A percentile compares a stretch with the other conserved stretches of the same genome.
These are phyloP conservation scores for Amphimallon solstitiale DNA, from an alignment of 2,888 invertebrate genomes.

Conservation along the genomic window DNA sequence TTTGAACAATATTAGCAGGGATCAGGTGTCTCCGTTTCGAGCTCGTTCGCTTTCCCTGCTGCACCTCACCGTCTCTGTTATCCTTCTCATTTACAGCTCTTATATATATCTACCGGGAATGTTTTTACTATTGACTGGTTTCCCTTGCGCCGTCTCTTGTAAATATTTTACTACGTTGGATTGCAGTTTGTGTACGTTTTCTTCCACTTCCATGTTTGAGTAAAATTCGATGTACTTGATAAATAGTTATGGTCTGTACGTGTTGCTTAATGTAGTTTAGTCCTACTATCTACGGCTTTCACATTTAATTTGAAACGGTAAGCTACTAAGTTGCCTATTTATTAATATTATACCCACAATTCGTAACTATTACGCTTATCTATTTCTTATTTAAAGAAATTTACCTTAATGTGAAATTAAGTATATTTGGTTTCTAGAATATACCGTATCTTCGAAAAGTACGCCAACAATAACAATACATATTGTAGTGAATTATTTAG, in stretches of 20 bases:
- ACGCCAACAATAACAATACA: too few relatives aligned
- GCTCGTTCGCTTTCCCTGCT: slow-evolving; percentile 22
- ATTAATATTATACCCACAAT: too few relatives aligned
- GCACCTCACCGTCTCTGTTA: slow-evolving; percentile 5
- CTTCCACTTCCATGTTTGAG: not conserved
- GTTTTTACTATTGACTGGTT: slow-evolving; percentile 28
- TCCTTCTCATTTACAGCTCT: slow-evolving; percentile 28
- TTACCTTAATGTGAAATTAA: too few relatives aligned
- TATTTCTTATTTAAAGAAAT: too few relatives aligned
- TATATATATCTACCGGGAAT: slow-evolving; percentile 18
- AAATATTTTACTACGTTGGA: slow-evolving; percentile 14
- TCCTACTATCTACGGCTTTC: not conserved
- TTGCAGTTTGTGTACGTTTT: not conserved
- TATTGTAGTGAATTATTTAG: too few relatives aligned
- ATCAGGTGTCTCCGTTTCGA: slow-evolving; percentile 51
- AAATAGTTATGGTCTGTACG: slow-evolving; percentile 16
- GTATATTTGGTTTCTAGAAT: too few relatives aligned
- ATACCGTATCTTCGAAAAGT: too few relatives aligned
- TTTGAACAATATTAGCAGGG: slow-evolving; percentile 50
- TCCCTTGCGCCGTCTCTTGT: not conserved
- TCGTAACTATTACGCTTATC: too few relatives aligned
- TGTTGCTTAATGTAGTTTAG: slow-evolving; percentile 10
- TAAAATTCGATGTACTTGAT: slow-evolving; percentile 18
- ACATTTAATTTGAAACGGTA: too few relatives aligned
- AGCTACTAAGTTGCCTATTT: too few relatives aligned